Evolutionary conservation across 2,113 vertebrate genomes (phyloP).

Genomic region (Salvelinus sp.): DNA sequence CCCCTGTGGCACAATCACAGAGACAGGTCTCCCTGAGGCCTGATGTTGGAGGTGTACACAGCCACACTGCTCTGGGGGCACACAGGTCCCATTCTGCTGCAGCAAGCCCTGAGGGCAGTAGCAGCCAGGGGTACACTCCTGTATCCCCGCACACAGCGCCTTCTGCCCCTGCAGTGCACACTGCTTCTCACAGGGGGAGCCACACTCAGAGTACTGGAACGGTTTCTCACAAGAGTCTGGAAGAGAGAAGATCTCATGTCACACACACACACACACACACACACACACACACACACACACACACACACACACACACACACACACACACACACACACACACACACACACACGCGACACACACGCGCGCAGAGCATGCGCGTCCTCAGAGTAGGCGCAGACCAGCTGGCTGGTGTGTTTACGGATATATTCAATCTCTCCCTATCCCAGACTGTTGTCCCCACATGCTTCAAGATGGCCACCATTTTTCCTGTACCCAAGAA

Average conservation of each 20-base stretch:
- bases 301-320: neutral
- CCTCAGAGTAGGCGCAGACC: too few species aligned
- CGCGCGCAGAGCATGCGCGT: neutral
- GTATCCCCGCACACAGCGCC: slow-evolving; percentile 66
- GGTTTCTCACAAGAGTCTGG: slow-evolving; percentile 69
- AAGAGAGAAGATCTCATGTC: neutral
- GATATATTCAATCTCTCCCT: too few species aligned
- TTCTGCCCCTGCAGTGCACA: slow-evolving; percentile 68
- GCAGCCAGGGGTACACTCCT: slow-evolving; percentile 80
- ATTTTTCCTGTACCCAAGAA: too few species aligned
- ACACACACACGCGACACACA: neutral
- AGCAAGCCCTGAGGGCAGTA: slow-evolving; percentile 86
- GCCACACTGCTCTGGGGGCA: slow-evolving; percentile 72
- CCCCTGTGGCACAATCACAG: slow-evolving; percentile 68
- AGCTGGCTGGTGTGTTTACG: too few species aligned
- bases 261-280: neutral
- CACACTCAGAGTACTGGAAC: slow-evolving; percentile 77
- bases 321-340: neutral
- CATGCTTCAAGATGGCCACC: too few species aligned
- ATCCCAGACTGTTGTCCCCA: too few species aligned
- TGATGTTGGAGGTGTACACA: slow-evolving; percentile 70
- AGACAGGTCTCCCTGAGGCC: slow-evolving; percentile 45
- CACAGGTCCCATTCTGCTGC: slow-evolving; percentile 78
- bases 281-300: neutral
- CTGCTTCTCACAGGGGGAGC: slow-evolving; percentile 77